Base-by-base conservation (phyloP, 1,140 invertebrate species). In the Trichonephila clavata region DNA sequence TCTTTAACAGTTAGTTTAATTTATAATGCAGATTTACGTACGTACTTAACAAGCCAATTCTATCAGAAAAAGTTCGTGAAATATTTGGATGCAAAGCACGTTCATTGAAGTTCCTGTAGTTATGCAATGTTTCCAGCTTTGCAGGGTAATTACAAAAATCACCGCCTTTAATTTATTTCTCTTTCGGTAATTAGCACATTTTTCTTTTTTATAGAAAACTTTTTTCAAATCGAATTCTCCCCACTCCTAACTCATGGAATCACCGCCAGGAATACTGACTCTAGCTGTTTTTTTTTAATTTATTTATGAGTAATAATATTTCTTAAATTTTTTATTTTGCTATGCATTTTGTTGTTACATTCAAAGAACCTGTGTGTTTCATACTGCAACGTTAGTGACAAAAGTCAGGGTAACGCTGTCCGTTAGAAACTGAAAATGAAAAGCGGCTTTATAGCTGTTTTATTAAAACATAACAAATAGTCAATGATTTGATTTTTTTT, bases 151-250 rank as follows among this genome's bases (percentile, higher is more conserved):
- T 89, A 89, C 87, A 89, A 68, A 71, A 89, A 89, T 89, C 87
- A 71, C 87, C 87, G 32, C 84, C 39, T 89, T 89, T 89, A 89
- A 89, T 89, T 89, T 89, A 89, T 89, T 89, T 89, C 87, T 89
- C 63, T 89, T 86, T 71, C 14, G 87, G 87, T 77, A 89, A 89
- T 89, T 89, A 89, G 87, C 87, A 57, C 87, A 89, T 89, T 89
- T 86, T 86, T 77, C 87, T 89, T 89, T 39, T 89, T 71, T 61
- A 50, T 32, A 89, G 21, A 50, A 50, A 5, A 50, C 24, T 71
- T 89, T 71, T 50, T 68, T 68, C 16, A 89, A 71, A 89, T 71
- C 61, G 63, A 89, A 89, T 68, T 71, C 61, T n/a, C 14, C 32
- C 21, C 86, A 18, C 32, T 71, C 39, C 71, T 20, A 2, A 89